Conservation (phyloP, 64 coral and sea anemone species). For the Hydrozoanthus tunicans region DNA sequence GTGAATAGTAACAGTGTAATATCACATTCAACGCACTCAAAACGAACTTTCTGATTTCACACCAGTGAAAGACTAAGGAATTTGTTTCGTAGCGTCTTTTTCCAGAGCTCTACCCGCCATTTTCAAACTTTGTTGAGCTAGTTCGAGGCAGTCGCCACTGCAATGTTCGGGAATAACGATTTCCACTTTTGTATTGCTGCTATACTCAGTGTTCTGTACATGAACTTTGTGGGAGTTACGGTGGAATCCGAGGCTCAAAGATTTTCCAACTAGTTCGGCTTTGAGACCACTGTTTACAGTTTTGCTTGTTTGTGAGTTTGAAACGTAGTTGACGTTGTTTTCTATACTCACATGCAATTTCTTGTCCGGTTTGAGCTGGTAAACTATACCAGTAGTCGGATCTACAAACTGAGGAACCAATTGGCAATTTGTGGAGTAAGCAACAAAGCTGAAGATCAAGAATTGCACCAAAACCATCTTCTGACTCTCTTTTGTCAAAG, state of each 20-base stretch:
- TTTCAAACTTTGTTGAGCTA: neutral
- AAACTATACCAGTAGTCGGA: slow-evolving; percentile 2
- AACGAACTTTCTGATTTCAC: neutral
- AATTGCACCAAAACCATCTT: neutral
- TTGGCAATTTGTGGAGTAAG: neutral
- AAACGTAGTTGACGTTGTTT: slow-evolving; percentile 1
- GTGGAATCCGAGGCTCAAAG: neutral
- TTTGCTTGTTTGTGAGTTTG: slow-evolving; percentile 17
- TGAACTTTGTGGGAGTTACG: slow-evolving; percentile 20
- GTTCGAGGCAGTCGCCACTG: neutral
- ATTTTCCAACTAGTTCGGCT: neutral
- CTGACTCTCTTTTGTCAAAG: no score
- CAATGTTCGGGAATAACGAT: slow-evolving; percentile 9
- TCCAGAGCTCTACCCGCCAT: slow-evolving; percentile 10
- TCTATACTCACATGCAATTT: slow-evolving; percentile 3
- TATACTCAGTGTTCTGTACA: slow-evolving; percentile 2
- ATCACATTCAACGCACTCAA: no score
- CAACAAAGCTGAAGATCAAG: neutral
- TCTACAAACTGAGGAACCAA: slow-evolving; percentile 7
- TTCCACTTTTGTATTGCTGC: neutral
- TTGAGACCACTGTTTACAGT: slow-evolving; percentile 12
- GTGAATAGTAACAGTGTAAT: no score
- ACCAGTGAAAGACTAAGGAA: neutral
- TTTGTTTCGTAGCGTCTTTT: neutral
- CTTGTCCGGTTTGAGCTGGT: slow-evolving; percentile 18